A percentile compares a stretch with the other conserved stretches of the same genome.
Conservation (phyloP, 2,113 vertebrate genomes). For the Merops nubicus region DNA sequence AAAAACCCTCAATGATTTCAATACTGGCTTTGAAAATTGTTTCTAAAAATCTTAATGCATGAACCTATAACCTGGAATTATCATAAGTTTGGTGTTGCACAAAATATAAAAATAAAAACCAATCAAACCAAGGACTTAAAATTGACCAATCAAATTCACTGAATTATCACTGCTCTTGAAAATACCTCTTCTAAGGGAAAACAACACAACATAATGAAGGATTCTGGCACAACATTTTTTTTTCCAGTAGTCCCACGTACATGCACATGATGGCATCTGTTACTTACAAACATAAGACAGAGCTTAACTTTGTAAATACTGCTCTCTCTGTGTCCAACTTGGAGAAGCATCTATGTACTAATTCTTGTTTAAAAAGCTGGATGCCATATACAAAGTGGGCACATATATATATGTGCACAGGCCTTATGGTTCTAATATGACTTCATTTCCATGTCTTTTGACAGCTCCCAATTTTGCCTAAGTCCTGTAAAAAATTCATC, state of each 20-base stretch:
- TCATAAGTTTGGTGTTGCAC: not conserved
- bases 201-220: not conserved
- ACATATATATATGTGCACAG: not conserved
- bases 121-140: not conserved
- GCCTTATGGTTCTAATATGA: not conserved
- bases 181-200: not conserved
- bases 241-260: not conserved
- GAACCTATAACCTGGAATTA: not conserved
- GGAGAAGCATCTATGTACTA: not conserved
- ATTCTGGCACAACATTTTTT: not conserved
- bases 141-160: not conserved
- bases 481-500: not conserved
- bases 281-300: not conserved
- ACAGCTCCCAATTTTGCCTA: not conserved
- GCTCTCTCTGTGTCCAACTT: not conserved
- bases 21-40: not conserved
- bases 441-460: not conserved
- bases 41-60: not conserved
- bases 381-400: not conserved
- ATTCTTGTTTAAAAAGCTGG: not conserved
- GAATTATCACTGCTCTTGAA: not conserved
- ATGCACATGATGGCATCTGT: not conserved
- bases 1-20: not conserved
- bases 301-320: not conserved
- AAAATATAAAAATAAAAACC: not conserved